A percentile compares a stretch with the other conserved stretches of the same genome.
Conservation (phyloP, 2,113 vertebrate species). For the Serinus canaria region DNA sequence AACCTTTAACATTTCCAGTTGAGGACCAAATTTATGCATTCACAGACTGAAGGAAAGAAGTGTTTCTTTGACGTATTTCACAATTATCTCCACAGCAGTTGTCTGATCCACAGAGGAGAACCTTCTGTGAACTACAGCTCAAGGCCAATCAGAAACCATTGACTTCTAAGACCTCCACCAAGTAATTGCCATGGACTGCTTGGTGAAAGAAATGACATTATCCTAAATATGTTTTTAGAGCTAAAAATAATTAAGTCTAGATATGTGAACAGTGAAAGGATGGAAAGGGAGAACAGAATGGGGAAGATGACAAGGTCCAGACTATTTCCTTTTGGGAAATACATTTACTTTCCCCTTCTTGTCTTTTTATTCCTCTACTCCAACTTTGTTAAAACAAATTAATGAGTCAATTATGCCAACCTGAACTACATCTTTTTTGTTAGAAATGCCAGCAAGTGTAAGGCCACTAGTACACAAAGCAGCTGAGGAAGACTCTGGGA, state of each 20-base stretch:
- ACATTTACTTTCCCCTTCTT: not conserved
- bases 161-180: not conserved
- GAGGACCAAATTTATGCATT: not conserved
- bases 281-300: not conserved
- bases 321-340: not conserved
- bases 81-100: not conserved
- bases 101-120: not conserved
- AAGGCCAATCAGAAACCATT: not conserved
- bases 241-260: not conserved
- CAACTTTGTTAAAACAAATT: not conserved
- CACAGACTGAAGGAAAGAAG: not conserved
- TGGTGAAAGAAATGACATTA: not conserved
- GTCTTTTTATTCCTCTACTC: not conserved
- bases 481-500: not conserved
- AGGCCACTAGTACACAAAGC: not conserved
- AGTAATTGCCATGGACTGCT: not conserved
- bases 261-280: not conserved
- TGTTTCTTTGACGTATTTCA: not conserved
- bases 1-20: not conserved
- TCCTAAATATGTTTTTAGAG: not conserved
- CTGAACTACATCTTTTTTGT: not conserved
- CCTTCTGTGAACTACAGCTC: not conserved
- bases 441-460: not conserved
- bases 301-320: not conserved
- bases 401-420: not conserved